phyloP scores from a whole-genome alignment of 2,797 vertebrate species.

The Manis pentadactyla region DNA sequence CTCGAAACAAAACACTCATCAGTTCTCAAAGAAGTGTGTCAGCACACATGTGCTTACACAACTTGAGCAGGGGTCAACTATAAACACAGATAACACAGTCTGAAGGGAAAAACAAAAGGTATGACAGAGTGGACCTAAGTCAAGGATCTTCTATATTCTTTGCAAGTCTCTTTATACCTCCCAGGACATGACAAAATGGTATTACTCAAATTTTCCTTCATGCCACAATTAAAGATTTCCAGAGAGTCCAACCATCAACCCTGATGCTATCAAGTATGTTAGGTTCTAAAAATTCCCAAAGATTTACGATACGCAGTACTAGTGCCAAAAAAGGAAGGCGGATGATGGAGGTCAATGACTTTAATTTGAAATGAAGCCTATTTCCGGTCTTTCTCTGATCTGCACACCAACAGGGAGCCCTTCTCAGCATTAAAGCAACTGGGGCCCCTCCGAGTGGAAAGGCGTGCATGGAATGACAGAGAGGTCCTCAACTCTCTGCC shows the following conservation, averaged over 20 bases:
- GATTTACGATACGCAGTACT: not conserved
- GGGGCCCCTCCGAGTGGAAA: not conserved
- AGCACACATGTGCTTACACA: not conserved
- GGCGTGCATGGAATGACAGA: not conserved
- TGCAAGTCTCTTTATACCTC: not conserved
- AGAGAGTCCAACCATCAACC: not conserved
- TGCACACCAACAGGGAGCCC: not conserved
- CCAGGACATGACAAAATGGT: not conserved
- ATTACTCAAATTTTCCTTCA: not conserved
- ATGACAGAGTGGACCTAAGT: not conserved
- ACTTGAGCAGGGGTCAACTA: not conserved
- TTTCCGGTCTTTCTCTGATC: not conserved
- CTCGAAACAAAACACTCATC: not conserved
- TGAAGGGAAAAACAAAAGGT: not conserved
- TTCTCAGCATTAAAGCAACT: not conserved
- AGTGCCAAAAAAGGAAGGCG: not conserved
- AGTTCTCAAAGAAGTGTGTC: not conserved
- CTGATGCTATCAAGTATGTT: not conserved
- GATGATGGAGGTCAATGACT: not conserved
- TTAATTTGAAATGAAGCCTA: not conserved
- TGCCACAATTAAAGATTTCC: not conserved
- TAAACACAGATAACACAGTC: not conserved
- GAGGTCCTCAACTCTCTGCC: not conserved
- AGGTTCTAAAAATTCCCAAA: slow-evolving; percentile 51
- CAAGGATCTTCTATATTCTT: not conserved